These are phyloP conservation scores for Trinorchestia longiramus DNA, from an alignment of 1,140 invertebrate species.

Conservation along the genomic window DNA sequence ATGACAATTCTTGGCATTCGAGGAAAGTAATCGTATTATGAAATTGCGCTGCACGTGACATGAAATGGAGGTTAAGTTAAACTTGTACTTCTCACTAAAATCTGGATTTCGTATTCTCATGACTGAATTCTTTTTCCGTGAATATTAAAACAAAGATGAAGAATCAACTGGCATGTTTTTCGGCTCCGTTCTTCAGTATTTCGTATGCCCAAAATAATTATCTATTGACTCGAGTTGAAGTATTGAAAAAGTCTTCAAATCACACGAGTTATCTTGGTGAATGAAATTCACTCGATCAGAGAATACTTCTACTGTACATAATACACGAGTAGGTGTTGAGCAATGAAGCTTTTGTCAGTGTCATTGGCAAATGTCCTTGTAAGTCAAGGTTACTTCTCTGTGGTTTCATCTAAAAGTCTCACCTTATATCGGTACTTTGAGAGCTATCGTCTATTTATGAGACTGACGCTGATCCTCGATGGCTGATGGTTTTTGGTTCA, in stretches of 20 bases:
- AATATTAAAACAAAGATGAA: background rate
- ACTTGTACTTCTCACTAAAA: background rate
- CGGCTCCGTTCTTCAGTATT: background rate
- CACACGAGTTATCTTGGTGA: background rate
- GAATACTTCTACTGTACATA: background rate
- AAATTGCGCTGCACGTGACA: background rate
- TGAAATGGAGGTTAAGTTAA: background rate
- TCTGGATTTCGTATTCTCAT: background rate
- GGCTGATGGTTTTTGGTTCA: slow-evolving; percentile 33
- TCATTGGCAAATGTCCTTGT: background rate
- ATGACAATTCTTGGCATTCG: background rate
- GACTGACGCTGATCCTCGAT: background rate
- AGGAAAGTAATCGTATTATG: background rate
- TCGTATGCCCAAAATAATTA: background rate
- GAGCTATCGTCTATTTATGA: background rate
- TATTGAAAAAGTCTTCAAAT: background rate
- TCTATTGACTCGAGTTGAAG: background rate
- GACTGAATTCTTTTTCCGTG: background rate
- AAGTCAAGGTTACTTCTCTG: background rate
- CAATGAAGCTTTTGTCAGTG: background rate
- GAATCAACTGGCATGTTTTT: background rate
- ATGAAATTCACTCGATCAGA: background rate
- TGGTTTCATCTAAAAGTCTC: background rate
- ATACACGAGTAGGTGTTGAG: background rate
- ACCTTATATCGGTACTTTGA: background rate